Evolutionary conservation across 2,797 vertebrate species (phyloP).

Genomic region (Poeciliopsis paucimaculata): DNA sequence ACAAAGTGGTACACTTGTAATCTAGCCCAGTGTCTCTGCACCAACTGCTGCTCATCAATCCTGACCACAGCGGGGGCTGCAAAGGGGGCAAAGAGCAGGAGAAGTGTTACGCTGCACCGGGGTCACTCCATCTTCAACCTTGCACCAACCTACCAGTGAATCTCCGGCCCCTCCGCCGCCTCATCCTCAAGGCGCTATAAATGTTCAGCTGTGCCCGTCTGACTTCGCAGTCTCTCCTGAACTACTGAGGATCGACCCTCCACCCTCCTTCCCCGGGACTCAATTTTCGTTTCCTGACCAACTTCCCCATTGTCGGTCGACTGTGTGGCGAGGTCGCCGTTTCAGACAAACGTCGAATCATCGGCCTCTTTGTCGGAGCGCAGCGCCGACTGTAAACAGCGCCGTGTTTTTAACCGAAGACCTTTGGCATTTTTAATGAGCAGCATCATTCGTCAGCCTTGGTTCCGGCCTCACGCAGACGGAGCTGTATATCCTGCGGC

Average conservation of each 20-base stretch:
- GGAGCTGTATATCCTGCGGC: slow-evolving; percentile 23
- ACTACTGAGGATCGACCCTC: slow-evolving; percentile 45
- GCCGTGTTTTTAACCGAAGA: slow-evolving; percentile 4
- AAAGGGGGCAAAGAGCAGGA: slow-evolving; percentile 59
- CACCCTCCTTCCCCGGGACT: slow-evolving; percentile 13
- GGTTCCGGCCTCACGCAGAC: slow-evolving; percentile 7
- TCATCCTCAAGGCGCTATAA: slow-evolving; percentile 48
- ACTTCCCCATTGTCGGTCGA: slow-evolving; percentile 34
- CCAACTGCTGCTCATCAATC: slow-evolving; percentile 78
- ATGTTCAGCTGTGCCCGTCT: slow-evolving; percentile 59
- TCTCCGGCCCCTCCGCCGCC: slow-evolving; percentile 40
- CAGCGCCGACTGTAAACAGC: background rate
- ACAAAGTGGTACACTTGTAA: slow-evolving; percentile 80
- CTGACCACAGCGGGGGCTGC: slow-evolving; percentile 66
- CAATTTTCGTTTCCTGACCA: slow-evolving; percentile 67
- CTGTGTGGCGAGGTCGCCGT: slow-evolving; percentile 14
- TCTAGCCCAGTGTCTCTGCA: slow-evolving; percentile 75
- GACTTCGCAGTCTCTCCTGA: slow-evolving; percentile 25
- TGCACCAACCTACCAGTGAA: slow-evolving; percentile 45
- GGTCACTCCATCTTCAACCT: slow-evolving; percentile 71
- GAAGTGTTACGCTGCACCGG: slow-evolving; percentile 37
- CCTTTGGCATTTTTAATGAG: background rate
- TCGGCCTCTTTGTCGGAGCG: background rate
- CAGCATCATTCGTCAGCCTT: slow-evolving; percentile 8
- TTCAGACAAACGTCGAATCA: background rate